Evolutionary conservation across 1,140 invertebrate species (phyloP).

Genomic region (Caenorhabditis tropicalis): DNA sequence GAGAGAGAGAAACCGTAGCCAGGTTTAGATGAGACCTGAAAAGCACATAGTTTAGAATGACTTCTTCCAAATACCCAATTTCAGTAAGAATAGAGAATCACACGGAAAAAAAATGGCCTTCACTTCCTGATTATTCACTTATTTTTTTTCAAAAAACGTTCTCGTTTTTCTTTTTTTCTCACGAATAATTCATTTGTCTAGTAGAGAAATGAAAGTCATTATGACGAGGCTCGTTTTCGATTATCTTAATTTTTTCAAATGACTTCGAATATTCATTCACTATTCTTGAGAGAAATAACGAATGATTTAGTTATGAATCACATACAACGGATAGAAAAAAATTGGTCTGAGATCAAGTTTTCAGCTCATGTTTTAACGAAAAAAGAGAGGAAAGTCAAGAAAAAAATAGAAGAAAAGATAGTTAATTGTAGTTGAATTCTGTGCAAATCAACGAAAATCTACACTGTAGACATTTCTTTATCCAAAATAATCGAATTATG

Average conservation of each 20-base stretch:
- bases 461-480: too few relatives aligned
- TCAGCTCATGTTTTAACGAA: not conserved
- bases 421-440: too few relatives aligned
- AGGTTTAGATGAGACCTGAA: too few relatives aligned
- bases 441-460: too few relatives aligned
- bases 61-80: too few relatives aligned
- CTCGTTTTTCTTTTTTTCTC: not conserved
- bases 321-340: not conserved
- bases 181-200: not conserved
- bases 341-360: not conserved
- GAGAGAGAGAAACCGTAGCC: too few relatives aligned
- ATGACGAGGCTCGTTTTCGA: not conserved
- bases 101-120: not conserved
- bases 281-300: not conserved
- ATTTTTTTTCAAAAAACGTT: not conserved
- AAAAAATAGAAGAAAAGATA: too few relatives aligned
- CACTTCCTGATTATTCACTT: not conserved
- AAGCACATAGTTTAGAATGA: too few relatives aligned
- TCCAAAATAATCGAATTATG: too few relatives aligned
- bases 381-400: not conserved
- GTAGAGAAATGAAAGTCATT: not conserved
- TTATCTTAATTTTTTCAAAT: not conserved
- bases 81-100: not conserved
- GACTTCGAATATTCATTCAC: not conserved
- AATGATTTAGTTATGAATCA: constrained; percentile 10